Percentiles rank a stretch among this genome's conserved stretches.
phyloP scores from a whole-genome alignment of 1,140 invertebrate genomes.

The Drosophila ambigua region DNA sequence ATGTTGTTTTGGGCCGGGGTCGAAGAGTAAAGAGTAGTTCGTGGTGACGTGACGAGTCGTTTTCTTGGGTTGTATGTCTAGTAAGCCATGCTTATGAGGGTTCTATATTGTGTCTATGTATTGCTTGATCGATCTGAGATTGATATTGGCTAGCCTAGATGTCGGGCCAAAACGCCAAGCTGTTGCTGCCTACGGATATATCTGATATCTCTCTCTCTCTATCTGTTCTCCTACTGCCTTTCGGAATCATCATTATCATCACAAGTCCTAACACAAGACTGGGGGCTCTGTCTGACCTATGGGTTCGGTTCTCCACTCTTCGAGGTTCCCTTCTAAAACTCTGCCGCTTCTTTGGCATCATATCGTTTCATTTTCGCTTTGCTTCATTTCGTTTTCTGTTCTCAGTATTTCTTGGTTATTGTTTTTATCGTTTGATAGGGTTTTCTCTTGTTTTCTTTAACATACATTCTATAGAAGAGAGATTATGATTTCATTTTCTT shows the following conservation, averaged over 20 bases:
- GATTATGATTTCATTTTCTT: constrained; percentile 62
- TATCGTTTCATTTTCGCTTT: constrained; percentile 39
- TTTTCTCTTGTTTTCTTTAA: constrained; percentile 19
- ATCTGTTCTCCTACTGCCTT: constrained; percentile 7
- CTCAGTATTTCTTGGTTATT: constrained; percentile 29
- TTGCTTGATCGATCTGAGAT: constrained; percentile 58
- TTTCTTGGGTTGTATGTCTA: constrained; percentile 56
- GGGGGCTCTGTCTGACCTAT: constrained; percentile 9
- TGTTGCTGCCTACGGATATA: constrained; percentile 11
- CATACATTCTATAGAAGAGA: constrained; percentile 58
- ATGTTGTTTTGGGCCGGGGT: no score
- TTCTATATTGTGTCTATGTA: constrained; percentile 64
- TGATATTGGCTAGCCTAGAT: constrained; percentile 53
- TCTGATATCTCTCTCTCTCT: constrained; percentile 21
- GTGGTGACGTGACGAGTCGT: no score
- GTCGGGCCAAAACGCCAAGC: constrained; percentile 28
- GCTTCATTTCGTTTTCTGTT: constrained; percentile 28
- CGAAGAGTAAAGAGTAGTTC: no score
- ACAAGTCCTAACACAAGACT: constrained; percentile 9
- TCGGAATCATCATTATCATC: constrained; percentile 7
- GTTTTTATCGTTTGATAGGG: constrained; percentile 49
- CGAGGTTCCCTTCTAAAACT: neutral
- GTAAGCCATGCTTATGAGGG: constrained; percentile 69
- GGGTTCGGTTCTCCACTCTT: constrained; percentile 16
- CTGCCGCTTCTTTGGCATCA: constrained; percentile 39